Evolutionary conservation across 2,113 vertebrate genomes (phyloP).

Genomic region (Gorilla gorilla): DNA sequence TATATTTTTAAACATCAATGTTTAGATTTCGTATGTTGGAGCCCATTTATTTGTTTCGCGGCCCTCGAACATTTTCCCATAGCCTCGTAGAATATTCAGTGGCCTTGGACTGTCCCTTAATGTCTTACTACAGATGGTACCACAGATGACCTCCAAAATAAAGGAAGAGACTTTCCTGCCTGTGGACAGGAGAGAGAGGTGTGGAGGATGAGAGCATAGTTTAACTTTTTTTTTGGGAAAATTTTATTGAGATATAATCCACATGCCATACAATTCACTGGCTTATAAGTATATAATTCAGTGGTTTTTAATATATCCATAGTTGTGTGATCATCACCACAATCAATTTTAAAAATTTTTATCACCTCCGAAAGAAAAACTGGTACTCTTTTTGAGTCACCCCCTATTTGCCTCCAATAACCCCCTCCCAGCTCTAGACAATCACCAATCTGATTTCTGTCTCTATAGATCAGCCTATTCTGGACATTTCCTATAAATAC

Average conservation of each 20-base stretch:
- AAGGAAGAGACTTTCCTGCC: not conserved
- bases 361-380: not conserved
- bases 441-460: not conserved
- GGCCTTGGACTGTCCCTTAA: not conserved
- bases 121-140: not conserved
- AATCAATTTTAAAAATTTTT: not conserved
- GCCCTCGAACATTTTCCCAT: not conserved
- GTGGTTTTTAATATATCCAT: not conserved
- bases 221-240: not conserved
- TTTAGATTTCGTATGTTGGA: not conserved
- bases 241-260: not conserved
- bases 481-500: not conserved
- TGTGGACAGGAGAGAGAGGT: not conserved
- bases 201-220: not conserved
- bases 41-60: not conserved
- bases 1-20: not conserved
- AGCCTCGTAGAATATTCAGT: not conserved
- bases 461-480: not conserved
- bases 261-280: not conserved
- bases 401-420: not conserved
- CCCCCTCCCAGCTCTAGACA: not conserved
- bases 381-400: not conserved
- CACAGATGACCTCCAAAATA: not conserved
- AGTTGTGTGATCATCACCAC: too few species aligned
- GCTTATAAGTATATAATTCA: not conserved